Percentiles rank a stretch among this genome's conserved stretches.
phyloP scores from a whole-genome alignment of 2,113 vertebrate species.

The Canis aureus region DNA sequence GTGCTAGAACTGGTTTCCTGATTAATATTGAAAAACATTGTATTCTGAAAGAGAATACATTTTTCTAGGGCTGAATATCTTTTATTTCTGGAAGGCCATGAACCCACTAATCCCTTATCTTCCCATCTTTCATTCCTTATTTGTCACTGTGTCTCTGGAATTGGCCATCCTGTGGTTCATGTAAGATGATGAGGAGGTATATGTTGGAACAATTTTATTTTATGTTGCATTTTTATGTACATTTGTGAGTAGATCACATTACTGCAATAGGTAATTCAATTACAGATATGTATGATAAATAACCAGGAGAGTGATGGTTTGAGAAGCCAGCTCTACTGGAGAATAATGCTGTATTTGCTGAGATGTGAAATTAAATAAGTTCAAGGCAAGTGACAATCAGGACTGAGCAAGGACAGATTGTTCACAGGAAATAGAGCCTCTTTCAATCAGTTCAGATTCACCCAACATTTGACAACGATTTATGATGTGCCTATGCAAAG shows the following conservation, averaged over 20 bases:
- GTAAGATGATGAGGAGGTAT: neutral
- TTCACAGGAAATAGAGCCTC: constrained; percentile 17
- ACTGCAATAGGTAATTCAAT: constrained; percentile 76
- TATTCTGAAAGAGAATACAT: neutral
- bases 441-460: neutral
- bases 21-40: neutral
- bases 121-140: neutral
- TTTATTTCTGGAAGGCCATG: neutral
- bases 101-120: neutral
- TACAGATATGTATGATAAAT: constrained; percentile 76
- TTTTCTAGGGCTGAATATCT: neutral
- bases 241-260: constrained; percentile 68
- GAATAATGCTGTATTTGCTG: constrained; percentile 70
- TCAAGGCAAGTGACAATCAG: constrained; percentile 53
- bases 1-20: neutral
- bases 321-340: neutral
- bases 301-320: constrained; percentile 33
- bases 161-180: neutral
- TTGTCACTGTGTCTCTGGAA: neutral
- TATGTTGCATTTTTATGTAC: constrained; percentile 71
- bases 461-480: neutral
- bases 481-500: neutral
- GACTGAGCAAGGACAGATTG: constrained; percentile 36
- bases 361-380: constrained; percentile 69
- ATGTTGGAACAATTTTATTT: constrained; percentile 54